phyloP scores from a whole-genome alignment of 2,888 invertebrate species.

The Heliconius sara region DNA sequence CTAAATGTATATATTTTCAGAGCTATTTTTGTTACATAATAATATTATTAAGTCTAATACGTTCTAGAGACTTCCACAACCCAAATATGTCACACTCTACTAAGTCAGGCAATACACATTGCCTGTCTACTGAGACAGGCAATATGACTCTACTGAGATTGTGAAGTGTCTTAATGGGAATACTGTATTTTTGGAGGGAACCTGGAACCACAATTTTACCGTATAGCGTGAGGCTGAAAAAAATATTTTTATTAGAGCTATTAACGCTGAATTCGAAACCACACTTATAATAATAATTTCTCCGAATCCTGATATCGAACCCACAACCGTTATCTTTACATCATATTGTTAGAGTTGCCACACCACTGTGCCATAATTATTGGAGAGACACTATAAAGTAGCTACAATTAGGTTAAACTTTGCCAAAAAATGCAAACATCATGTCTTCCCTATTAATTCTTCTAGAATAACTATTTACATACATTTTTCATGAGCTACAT shows the following conservation, averaged over 20 bases:
- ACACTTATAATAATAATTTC: not conserved
- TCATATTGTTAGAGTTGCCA: not conserved
- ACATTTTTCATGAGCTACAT: constrained; percentile 49
- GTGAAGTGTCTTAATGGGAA: no score
- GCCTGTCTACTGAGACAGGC: no score
- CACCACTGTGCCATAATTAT: not conserved
- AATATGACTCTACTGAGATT: no score
- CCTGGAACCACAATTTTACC: no score
- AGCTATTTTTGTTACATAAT: not conserved
- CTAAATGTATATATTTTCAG: not conserved
- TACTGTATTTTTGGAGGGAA: no score
- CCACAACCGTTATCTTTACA: not conserved
- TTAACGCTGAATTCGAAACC: not conserved
- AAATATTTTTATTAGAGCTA: not conserved
- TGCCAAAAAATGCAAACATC: constrained; percentile 65
- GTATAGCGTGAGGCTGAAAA: no score
- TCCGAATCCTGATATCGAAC: not conserved
- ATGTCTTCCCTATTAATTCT: constrained; percentile 74
- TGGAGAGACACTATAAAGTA: constrained; percentile 40
- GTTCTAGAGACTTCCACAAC: not conserved
- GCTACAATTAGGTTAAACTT: constrained; percentile 38
- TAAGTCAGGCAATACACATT: no score
- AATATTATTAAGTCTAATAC: not conserved
- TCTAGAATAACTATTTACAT: constrained; percentile 57
- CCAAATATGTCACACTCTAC: not conserved